Conservation (phyloP, 2,888 invertebrate species). For the Choristoneura rosaceana region DNA sequence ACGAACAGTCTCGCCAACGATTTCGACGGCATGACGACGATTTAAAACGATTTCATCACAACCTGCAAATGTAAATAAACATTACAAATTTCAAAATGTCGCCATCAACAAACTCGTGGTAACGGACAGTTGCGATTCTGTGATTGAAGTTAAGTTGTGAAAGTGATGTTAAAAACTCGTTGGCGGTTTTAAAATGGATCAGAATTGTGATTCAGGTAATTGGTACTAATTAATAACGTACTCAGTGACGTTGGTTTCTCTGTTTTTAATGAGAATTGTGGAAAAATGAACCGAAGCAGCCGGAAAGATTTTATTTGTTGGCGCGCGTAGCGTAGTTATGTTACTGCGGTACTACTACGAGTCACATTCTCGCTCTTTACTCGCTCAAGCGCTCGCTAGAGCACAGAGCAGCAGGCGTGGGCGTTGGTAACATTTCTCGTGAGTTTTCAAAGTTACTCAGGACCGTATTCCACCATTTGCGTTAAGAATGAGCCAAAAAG, state of each 20-base stretch:
- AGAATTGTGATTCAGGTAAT: conserved; percentile 25
- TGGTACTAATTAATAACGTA: not conserved
- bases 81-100: not conserved
- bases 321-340: not conserved
- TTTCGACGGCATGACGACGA: conserved; percentile 14
- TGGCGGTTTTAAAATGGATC: conserved; percentile 32
- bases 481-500: too few species aligned
- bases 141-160: conserved; percentile 15
- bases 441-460: too few species aligned
- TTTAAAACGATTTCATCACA: conserved; percentile 4
- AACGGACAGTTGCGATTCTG: not conserved
- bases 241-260: not conserved
- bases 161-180: conserved; percentile 11
- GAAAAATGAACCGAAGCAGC: not conserved
- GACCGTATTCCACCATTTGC: too few species aligned
- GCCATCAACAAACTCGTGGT: not conserved
- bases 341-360: conserved; percentile 4
- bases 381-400: conserved; percentile 3
- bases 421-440: too few species aligned
- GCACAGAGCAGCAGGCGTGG: too few species aligned
- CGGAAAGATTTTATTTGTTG: not conserved
- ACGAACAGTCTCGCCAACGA: conserved; percentile 1
- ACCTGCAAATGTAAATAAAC: conserved; percentile 26
- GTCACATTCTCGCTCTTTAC: conserved; percentile 11
- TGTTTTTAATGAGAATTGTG: not conserved